These are phyloP conservation scores for Pholis gunnellus DNA, from an alignment of 2,113 vertebrate genomes.

Conservation along the genomic window DNA sequence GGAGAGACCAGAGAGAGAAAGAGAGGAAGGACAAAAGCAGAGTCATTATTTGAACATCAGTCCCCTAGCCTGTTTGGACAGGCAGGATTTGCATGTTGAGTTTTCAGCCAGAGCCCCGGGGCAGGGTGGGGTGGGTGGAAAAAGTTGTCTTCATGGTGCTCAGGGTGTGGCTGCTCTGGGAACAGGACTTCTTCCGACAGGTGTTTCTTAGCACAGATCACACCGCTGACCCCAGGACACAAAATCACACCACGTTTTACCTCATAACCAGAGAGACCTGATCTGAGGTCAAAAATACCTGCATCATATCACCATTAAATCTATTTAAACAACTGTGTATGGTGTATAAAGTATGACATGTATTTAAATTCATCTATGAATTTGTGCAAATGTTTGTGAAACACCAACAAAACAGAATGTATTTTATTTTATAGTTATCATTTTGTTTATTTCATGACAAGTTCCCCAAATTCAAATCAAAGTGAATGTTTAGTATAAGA, in stretches of 20 bases:
- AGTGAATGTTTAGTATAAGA: not conserved
- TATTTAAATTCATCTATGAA: not conserved
- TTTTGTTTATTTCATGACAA: not conserved
- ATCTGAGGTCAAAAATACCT: not conserved
- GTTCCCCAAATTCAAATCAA: not conserved
- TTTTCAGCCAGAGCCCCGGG: constrained; percentile 62
- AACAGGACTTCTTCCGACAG: constrained; percentile 41
- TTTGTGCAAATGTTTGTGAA: not conserved
- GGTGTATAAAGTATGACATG: not conserved
- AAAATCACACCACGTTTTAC: not conserved
- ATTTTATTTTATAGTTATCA: not conserved
- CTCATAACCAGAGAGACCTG: not conserved
- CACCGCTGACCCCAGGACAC: constrained; percentile 41
- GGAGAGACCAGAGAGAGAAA: constrained; percentile 40
- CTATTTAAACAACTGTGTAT: not conserved
- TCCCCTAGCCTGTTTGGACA: constrained; percentile 70
- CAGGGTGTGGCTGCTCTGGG: constrained; percentile 69
- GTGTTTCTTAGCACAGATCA: constrained; percentile 33
- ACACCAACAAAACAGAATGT: not conserved
- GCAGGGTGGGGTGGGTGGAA: constrained; percentile 53
- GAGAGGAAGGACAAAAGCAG: constrained; percentile 50
- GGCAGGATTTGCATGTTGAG: constrained; percentile 72
- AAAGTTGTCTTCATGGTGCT: constrained; percentile 55
- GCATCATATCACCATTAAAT: not conserved
- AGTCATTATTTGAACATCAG: constrained; percentile 68